Evolutionary conservation across 2,113 vertebrate genomes (phyloP), one percentile per base, ranked within the genome.

Genomic region (Chaenocephalus aceratus): DNA sequence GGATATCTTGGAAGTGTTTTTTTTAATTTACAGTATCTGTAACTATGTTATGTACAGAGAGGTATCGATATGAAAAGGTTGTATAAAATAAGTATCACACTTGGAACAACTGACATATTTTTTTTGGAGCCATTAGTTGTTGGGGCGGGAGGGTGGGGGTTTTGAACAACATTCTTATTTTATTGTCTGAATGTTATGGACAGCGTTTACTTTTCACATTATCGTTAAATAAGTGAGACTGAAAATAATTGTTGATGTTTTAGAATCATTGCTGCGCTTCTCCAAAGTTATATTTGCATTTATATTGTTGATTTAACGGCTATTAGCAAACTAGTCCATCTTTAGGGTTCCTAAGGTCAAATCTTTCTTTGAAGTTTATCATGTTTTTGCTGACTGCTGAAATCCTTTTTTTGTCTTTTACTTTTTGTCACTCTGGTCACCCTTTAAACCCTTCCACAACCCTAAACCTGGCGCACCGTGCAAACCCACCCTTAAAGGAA

Each of bases 11-110:
- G 85, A 90, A 93, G 87, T 92, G 77, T 68, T 91, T 90, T 87
- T 84, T 45, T 92, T 94, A 23, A 91, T 94, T 94, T 94, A 94
- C 92, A 94, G 92, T 94, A 93, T 95, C 92, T 95, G 94, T 94
- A 94, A 94, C 92, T 89, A 93, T 94, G 93, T 94, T 92, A 92
- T 94, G 93, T 95, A 94, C 85, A 93, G 89, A 93, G 89, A 92
- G 86, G 79, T 93, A 92, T 93, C 90, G 84, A 87, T 91, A 92
- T 92, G 83, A 92, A 92, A 83, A 92, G 89, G 88, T 91, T 93
- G 91, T 94, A 91, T 91, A 93, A 93, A 92, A 93, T 92, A 87
- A 92, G 89, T 93, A 94, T 94, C 89, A 92, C 93, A 91, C 88
- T 90, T 85, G 82, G 87, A 90, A 89, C 93, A 94, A 91, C 81